Percentiles rank a stretch among this genome's conserved stretches.
phyloP scores from a whole-genome alignment of 2,888 invertebrate species.

The Brachylomia viminalis region DNA sequence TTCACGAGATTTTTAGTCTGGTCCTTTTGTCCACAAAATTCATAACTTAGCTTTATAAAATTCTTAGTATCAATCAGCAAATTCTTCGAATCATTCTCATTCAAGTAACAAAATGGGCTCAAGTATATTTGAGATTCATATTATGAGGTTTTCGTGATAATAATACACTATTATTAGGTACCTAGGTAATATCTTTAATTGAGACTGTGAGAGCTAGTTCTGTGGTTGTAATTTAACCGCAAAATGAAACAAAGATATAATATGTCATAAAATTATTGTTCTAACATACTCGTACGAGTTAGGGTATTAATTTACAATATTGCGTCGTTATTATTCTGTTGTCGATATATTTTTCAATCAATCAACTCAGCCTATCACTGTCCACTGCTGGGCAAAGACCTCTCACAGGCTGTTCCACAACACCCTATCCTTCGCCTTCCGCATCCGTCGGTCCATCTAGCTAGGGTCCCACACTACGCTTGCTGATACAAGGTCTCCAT shows the following conservation, averaged over 20 bases:
- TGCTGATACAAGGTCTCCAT: too few relatives aligned
- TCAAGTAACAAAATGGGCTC: constrained; percentile 19
- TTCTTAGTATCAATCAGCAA: constrained; percentile 6
- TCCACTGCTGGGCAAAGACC: background rate
- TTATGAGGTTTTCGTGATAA: constrained; percentile 11
- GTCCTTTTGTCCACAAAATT: background rate
- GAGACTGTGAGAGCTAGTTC: constrained; percentile 29
- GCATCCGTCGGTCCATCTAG: background rate
- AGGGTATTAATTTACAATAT: constrained; percentile 9
- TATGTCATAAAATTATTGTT: constrained; percentile 33
- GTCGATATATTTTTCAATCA: background rate
- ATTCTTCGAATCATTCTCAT: constrained; percentile 17
- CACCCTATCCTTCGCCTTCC: background rate
- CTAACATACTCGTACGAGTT: background rate
- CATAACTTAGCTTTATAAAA: background rate
- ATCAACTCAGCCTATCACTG: background rate
- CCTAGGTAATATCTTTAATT: background rate
- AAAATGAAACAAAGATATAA: constrained; percentile 20
- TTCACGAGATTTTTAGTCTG: background rate
- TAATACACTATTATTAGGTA: background rate
- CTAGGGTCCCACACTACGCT: background rate
- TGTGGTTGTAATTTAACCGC: constrained; percentile 43
- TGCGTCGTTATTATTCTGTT: background rate
- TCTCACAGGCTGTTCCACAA: background rate
- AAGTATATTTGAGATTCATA: background rate